Percentiles rank a stretch among this genome's conserved stretches.
Conservation (phyloP, 2,797 vertebrate genomes). For the Eidolon dupreanum region DNA sequence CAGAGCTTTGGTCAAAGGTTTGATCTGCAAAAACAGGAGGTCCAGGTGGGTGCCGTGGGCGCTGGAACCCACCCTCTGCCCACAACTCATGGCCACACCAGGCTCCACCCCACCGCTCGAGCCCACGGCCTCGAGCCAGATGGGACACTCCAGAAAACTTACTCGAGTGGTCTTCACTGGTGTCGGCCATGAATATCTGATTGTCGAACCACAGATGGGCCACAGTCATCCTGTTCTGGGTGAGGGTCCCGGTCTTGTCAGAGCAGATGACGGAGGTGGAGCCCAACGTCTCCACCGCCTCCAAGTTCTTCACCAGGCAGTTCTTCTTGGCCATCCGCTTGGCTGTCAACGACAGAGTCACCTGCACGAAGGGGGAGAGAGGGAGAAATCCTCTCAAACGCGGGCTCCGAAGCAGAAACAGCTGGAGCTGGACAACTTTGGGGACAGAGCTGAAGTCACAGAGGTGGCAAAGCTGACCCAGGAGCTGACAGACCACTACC, state of each 20-base stretch:
- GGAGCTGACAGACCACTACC: neutral
- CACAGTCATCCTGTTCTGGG: constrained; percentile 90
- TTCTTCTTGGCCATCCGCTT: constrained; percentile 91
- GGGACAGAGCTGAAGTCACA: neutral
- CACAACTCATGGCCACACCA: neutral
- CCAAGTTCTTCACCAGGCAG: constrained; percentile 89
- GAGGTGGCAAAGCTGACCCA: neutral
- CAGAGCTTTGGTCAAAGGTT: constrained; percentile 87
- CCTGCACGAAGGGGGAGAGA: constrained; percentile 74
- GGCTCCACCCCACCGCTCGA: neutral
- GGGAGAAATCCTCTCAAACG: neutral
- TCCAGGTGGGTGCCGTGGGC: neutral
- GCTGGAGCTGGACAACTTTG: neutral
- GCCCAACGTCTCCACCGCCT: constrained; percentile 88
- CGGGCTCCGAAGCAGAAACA: neutral
- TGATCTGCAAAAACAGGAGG: constrained; percentile 83
- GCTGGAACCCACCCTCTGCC: neutral
- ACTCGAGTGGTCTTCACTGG: constrained; percentile 88
- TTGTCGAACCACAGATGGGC: constrained; percentile 90
- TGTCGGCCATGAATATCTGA: constrained; percentile 86
- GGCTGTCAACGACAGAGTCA: constrained; percentile 88
- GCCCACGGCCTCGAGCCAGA: neutral
- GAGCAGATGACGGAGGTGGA: constrained; percentile 90
- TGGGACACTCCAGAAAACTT: constrained; percentile 21
- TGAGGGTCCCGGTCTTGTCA: constrained; percentile 89